Evolutionary conservation across 2,797 vertebrate species (phyloP), one percentile per base, ranked within the genome.

Genomic region (Rhynchotus rufescens): DNA sequence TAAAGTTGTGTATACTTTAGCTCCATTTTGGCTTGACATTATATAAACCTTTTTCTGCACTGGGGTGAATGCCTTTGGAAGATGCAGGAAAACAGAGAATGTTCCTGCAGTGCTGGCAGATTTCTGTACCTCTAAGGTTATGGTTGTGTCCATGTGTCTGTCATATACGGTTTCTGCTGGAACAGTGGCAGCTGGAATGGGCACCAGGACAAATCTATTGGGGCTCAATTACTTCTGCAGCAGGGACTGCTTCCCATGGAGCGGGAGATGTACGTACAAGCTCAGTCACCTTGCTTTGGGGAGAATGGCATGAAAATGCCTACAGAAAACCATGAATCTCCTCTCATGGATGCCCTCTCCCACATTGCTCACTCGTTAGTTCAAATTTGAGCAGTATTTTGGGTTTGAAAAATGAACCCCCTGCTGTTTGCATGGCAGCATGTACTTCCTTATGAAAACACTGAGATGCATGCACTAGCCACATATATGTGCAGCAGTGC

Each of bases 401-500:
- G 9, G 34, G 25, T 88, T 84, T 80, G 42, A 57, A 72, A 54
- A 84, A 38, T 32, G 26, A 30, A 16, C 2, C 4, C n/a, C 16
- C 15, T 0, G 0, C 40, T 65, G 30, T 40, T 80, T 75, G 42
- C 42, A 49, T 1, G 14, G 14, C 26, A 72, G 52, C 32, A 25
- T 0, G 3, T 6, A 7, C 5, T 66, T 25, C 59, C 45, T 52
- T 51, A 36, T 38, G 66, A 76, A 38, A 82, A 5, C n/a, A 32
- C 9, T 5, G 0, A 45, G 28, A 7, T 23, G 17, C 25, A 11
- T 11, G 15, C 9, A 0, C 1, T 7, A 26, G 32, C 28, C 66
- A 51, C 0, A 0, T 36, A 12, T 25, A 25, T 0, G 1, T 3
- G 38, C 42, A 60, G 4, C 23, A 52, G 54, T 40, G 21, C 78